Percentiles rank a stretch among this genome's conserved stretches.
Evolutionary conservation across 2,888 invertebrate species (phyloP).

Genomic region (Pterostichus niger): DNA sequence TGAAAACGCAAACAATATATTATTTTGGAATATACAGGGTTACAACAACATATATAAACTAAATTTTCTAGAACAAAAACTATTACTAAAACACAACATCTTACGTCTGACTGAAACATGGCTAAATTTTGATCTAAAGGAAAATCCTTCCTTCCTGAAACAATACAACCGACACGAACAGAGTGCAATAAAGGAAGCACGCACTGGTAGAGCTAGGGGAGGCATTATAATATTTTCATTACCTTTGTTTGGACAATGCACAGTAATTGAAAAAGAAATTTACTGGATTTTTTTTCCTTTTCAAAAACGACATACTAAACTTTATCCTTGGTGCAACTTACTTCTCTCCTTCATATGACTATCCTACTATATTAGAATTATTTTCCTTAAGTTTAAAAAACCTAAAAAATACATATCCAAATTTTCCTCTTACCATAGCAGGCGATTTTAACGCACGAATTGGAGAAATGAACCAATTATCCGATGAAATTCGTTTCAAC

Average conservation of each 20-base stretch:
- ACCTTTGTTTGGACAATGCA: too few relatives aligned
- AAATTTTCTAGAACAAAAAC: background rate
- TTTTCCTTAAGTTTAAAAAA: too few relatives aligned
- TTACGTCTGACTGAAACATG: too few relatives aligned
- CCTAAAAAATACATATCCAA: too few relatives aligned
- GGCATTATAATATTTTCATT: background rate
- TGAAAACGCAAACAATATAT: background rate
- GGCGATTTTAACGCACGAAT: too few relatives aligned
- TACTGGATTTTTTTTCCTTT: background rate
- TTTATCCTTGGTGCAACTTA: background rate
- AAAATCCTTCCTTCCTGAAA: background rate
- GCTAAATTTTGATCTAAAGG: background rate
- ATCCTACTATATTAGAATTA: background rate
- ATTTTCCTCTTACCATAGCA: too few relatives aligned
- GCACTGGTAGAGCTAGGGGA: background rate
- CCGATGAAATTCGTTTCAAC: too few relatives aligned
- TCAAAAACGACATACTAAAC: background rate
- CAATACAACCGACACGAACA: background rate
- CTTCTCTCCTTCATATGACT: background rate
- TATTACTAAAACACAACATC: too few relatives aligned
- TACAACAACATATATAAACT: background rate
- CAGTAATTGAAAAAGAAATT: background rate
- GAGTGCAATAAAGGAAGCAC: constrained; percentile 6
- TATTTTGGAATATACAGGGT: constrained; percentile 17
- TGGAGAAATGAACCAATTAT: too few relatives aligned